These are phyloP conservation scores for Myripristis murdjan DNA, from an alignment of 2,797 vertebrate genomes.

Conservation along the genomic window DNA sequence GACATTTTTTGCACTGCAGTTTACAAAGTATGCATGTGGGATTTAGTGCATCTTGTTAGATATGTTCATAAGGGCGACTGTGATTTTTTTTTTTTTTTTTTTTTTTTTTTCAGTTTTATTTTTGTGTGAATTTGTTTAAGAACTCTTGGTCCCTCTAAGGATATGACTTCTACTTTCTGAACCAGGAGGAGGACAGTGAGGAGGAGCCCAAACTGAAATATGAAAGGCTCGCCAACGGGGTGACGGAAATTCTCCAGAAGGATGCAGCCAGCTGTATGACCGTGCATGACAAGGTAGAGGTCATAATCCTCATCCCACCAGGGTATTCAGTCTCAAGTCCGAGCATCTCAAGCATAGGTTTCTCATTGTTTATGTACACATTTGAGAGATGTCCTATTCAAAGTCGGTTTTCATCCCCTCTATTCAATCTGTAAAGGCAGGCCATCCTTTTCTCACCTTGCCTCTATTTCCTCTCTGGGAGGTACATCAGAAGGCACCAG, in stretches of 20 bases:
- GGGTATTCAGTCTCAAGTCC: slow-evolving; percentile 48
- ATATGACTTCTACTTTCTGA: slow-evolving; percentile 32
- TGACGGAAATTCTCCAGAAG: slow-evolving; percentile 96
- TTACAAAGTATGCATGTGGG: neutral
- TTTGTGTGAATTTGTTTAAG: slow-evolving; percentile 37
- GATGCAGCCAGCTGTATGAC: slow-evolving; percentile 99
- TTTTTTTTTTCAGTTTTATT: too few relatives aligned
- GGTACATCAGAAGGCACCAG: slow-evolving; percentile 56
- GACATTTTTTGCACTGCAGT: slow-evolving; percentile 19
- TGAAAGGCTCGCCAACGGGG: slow-evolving; percentile 95
- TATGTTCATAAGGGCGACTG: slow-evolving; percentile 10
- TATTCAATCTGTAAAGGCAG: slow-evolving; percentile 54
- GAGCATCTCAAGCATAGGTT: slow-evolving; percentile 37
- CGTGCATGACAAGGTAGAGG: slow-evolving; percentile 96
- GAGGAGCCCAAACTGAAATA: slow-evolving; percentile 99
- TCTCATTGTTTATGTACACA: slow-evolving; percentile 64
- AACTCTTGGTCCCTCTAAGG: slow-evolving; percentile 21
- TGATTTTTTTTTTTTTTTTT: too few relatives aligned
- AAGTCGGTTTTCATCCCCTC: slow-evolving; percentile 53
- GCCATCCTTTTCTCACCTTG: slow-evolving; percentile 76
- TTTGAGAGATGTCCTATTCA: slow-evolving; percentile 67
- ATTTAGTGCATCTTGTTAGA: slow-evolving; percentile 6
- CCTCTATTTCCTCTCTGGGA: slow-evolving; percentile 65
- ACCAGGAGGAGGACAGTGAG: slow-evolving; percentile 97
- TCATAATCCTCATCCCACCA: slow-evolving; percentile 45